Evolutionary conservation across 1,140 invertebrate species (phyloP), one percentile per base, ranked within the genome.

Genomic region (Aricia agestis): DNA sequence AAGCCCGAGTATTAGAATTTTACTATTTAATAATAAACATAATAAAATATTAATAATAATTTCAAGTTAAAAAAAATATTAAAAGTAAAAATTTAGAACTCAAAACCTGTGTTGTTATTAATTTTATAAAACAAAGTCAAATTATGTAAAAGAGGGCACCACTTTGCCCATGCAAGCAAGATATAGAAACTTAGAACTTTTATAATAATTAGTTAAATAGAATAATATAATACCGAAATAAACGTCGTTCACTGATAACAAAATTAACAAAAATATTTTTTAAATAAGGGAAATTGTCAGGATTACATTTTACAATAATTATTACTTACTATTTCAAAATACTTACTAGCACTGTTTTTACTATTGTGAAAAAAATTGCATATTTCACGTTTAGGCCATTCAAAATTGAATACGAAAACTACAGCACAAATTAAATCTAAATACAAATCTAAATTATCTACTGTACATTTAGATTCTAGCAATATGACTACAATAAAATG

Each of bases 401-500:
- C 59, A 52, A 52, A 52, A 52, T 52, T 9, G 45, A 52, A 52
- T 52, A 52, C 45, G 45, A 52, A 63, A 63, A 63, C 18, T 63
- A 63, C 59, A 61, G 52, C 58, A 69, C 17, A 69, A 76, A 59
- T 45, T 13, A 67, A 36, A 67, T 59, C 41, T 65, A 45, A 69
- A 52, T 69, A 76, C 71, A 75, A 77, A 73, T 42, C 76, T 76
- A 74, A 70, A 18, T 58, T 42, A 70, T 67, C 74, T 74, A 77
- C 67, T 67, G 58, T 75, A 76, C 68, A 73, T 72, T 66, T 72
- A 80, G 31, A 19, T 65, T 68, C 74, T 76, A 76, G 72, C 67
- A 73, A 67, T 73, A 73, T 69, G 61, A 68, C 74, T 76, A 74
- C 59, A 45, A 58, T 79, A 78, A 82, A 82, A 78, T 72, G 79